A percentile compares a stretch with the other conserved stretches of the same genome.
These are phyloP conservation scores for Argopecten irradians DNA, from an alignment of 1,140 invertebrate species.

Conservation along the genomic window DNA sequence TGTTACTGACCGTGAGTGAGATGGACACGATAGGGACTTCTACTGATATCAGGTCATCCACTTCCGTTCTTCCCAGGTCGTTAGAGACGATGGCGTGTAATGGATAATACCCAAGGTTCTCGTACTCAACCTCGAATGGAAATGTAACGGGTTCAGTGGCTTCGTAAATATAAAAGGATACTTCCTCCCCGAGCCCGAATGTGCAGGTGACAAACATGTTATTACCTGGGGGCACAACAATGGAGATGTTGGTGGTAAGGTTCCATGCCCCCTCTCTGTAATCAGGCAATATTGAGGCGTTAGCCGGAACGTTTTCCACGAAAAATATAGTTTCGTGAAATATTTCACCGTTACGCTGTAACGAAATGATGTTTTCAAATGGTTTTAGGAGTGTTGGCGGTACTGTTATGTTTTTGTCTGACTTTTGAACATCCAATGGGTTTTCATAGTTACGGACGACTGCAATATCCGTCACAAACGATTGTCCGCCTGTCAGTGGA, in stretches of 20 bases:
- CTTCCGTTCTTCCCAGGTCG: slow-evolving; percentile 58
- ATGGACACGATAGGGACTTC: slow-evolving; percentile 65
- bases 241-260: slow-evolving; percentile 61
- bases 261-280: slow-evolving; percentile 57
- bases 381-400: slow-evolving; percentile 28
- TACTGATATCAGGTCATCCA: slow-evolving; percentile 64
- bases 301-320: slow-evolving; percentile 51
- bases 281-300: slow-evolving; percentile 52
- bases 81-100: slow-evolving; percentile 63
- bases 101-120: slow-evolving; percentile 65
- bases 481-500: slow-evolving; percentile 27
- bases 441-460: slow-evolving; percentile 23
- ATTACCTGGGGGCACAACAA: slow-evolving; percentile 60
- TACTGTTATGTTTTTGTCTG: not conserved
- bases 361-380: slow-evolving; percentile 58
- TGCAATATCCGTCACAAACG: slow-evolving; percentile 4
- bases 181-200: slow-evolving; percentile 60
- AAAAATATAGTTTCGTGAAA: slow-evolving; percentile 54
- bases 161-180: slow-evolving; percentile 62
- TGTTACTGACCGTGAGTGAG: slow-evolving; percentile 51
- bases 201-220: slow-evolving; percentile 63
- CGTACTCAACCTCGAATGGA: slow-evolving; percentile 54
- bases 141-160: slow-evolving; percentile 40
- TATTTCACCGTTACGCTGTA: slow-evolving; percentile 39
- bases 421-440: not conserved